Base-by-base conservation (phyloP, 2,113 vertebrate genomes). In the Azemiops feae region DNA sequence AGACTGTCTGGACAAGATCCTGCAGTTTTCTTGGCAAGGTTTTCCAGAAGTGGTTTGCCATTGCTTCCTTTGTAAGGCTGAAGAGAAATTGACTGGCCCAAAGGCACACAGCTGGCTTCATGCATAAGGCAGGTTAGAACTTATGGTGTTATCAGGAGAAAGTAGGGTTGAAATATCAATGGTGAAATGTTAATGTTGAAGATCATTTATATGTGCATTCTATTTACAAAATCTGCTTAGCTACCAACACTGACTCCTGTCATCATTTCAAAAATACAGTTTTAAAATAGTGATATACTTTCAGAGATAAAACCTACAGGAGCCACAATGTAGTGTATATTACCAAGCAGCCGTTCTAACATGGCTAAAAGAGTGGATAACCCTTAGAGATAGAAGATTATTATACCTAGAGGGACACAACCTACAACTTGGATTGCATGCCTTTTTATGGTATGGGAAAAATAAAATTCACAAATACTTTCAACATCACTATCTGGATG, bases 141-240 rank as follows among this genome's bases (percentile, higher is more conserved):
- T n/a, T 30, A n/a, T n/a, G 30, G 30, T 94, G 92, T 64, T 96
- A 95, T 95, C 85, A 25, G n/a, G 91, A 93, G 89, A 87, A 81
- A 93, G 10, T 9, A 34, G 55, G 0, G 0, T 30, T 92, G 57
- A 60, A 92, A 89, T 47, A n/a, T 5, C 53, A 86, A 47, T 88
- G 34, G 8, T 39, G 34, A 39, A 81, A 85, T 27, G 14, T 16
- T 64, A 64, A 54, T 87, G 22, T 34, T 50, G 87, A 93, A 86
- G 89, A 94, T 93, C 81, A 93, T 94, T 90, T 94, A 30, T 39
- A 25, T 34, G 1, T 22, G 25, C 8, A n/a, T 93, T 94, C 90
- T 1, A 14, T 45, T 93, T 92, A 43, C 89, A 93, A 86, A 97
- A 53, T 30, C 92, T 34, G 57, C 93, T 91, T 92, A 23, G 87